Evolutionary conservation across 2,888 invertebrate species (phyloP).

Genomic region (Odontocolon sp.): DNA sequence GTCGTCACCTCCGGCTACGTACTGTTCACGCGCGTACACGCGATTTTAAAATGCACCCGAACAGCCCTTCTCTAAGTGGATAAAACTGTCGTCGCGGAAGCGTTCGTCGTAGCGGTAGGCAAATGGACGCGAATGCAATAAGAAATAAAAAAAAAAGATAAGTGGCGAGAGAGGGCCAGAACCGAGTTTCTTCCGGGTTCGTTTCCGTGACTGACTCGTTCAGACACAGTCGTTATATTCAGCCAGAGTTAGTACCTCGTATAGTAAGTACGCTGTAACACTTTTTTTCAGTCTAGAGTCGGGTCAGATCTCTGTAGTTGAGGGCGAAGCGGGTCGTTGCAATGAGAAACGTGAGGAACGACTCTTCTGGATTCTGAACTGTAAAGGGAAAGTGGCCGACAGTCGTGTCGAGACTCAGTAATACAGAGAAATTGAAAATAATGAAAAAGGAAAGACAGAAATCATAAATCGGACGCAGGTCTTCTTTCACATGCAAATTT

Average conservation of each 20-base stretch:
- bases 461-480: constrained; percentile 72
- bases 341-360: too few relatives aligned
- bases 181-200: constrained; percentile 2
- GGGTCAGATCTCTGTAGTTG: too few relatives aligned
- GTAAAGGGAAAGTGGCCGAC: too few relatives aligned
- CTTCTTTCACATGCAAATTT: constrained; percentile 77
- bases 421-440: too few relatives aligned
- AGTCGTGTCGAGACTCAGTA: too few relatives aligned
- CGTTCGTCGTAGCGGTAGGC: background rate
- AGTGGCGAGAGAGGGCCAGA: constrained; percentile 17
- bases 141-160: background rate
- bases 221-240: constrained; percentile 8
- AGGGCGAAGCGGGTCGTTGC: too few relatives aligned
- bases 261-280: background rate
- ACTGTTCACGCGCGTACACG: too few relatives aligned
- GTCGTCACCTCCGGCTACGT: constrained; percentile 1
- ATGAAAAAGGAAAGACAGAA: constrained; percentile 55
- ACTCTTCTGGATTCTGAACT: too few relatives aligned
- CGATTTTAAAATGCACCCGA: constrained; percentile 38
- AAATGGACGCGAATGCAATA: background rate
- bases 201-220: background rate
- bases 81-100: background rate
- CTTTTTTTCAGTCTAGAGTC: too few relatives aligned
- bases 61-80: constrained; percentile 14
- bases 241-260: background rate